Evolutionary conservation across 2,797 vertebrate genomes (phyloP), one percentile per base, ranked within the genome.

Genomic region (Artibeus lituratus): DNA sequence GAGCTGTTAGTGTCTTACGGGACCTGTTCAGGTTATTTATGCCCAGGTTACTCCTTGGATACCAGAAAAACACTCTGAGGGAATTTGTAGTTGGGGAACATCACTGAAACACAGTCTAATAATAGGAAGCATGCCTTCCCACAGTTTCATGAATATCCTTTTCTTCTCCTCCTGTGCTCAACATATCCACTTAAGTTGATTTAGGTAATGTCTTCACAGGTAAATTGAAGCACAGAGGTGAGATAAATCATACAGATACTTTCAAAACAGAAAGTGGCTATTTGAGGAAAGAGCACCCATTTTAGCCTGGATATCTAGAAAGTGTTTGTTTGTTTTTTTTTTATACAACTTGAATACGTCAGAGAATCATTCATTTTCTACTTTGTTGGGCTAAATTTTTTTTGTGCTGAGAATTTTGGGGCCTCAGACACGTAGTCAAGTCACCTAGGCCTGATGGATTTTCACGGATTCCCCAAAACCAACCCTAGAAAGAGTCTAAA

Each of bases 141-240:
- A 44, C 21, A 55, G 24, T 18, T 83, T 92, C 21, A 47, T 47
- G 62, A 70, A 95, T 94, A 89, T 8, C 14, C 9, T 77, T 87
- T 49, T 1, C 26, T 72, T 24, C 3, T 10, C 0, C 12, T 69
- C 32, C 57, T 80, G 22, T 49, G 53, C 16, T 32, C 44, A 78
- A 35, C 53, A 74, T 82, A 78, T 8, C 21, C 44, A 88, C 22
- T 44, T 90, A 77, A 73, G 47, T 86, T 94, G 88, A 96, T 78
- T 87, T 96, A 92, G 47, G 65, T 74, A 24, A 97, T 85, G 62
- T 74, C 86, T 94, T 9, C 29, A 44, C 29, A 76, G 53, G 29
- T 82, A 80, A n/a, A 95, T 74, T 76, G 78, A 96, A 62, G 59
- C 70, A 82, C 35, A 85, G 78, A 91, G 29, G 42, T 72, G 26